These are phyloP conservation scores for Cyrtorhinus lividipennis DNA, from an alignment of 1,140 invertebrate species.

Conservation along the genomic window DNA sequence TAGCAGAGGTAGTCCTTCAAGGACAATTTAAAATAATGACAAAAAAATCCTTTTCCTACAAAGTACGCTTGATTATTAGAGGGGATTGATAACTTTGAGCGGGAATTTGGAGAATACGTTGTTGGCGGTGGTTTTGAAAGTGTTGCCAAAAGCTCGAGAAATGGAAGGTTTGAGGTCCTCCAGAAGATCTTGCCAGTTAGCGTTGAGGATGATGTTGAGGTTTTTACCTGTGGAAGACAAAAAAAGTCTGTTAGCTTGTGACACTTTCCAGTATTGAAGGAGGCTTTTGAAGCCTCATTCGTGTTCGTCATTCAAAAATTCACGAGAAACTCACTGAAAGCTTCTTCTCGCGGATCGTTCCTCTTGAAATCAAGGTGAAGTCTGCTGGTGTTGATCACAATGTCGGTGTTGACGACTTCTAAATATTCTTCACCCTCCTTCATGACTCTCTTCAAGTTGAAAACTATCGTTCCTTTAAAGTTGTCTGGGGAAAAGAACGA, in stretches of 20 bases:
- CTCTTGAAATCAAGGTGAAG: conserved; percentile 17
- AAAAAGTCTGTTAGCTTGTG: neutral
- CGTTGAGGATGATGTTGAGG: conserved; percentile 40
- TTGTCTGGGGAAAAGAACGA: conserved; percentile 12
- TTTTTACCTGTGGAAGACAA: conserved; percentile 19
- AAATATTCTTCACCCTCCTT: conserved; percentile 1
- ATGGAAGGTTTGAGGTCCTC: conserved; percentile 29
- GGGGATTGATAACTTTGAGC: no score
- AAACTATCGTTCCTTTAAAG: conserved; percentile 3
- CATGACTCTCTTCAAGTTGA: neutral
- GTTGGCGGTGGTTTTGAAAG: conserved; percentile 9
- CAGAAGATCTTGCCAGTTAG: conserved; percentile 36
- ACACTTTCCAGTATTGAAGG: neutral
- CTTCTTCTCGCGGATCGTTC: neutral
- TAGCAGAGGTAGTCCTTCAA: no score
- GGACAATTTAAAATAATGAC: no score
- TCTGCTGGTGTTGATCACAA: conserved; percentile 12
- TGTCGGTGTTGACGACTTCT: neutral
- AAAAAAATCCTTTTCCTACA: no score
- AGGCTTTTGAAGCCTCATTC: neutral
- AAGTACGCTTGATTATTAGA: no score
- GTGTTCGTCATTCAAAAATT: neutral
- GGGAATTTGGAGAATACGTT: conserved; percentile 10
- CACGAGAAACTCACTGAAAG: conserved; percentile 1
- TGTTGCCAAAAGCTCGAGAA: conserved; percentile 6